Base-by-base conservation (phyloP, 2,113 vertebrate species). In the Pseudorhombus dupliciocellatus region DNA sequence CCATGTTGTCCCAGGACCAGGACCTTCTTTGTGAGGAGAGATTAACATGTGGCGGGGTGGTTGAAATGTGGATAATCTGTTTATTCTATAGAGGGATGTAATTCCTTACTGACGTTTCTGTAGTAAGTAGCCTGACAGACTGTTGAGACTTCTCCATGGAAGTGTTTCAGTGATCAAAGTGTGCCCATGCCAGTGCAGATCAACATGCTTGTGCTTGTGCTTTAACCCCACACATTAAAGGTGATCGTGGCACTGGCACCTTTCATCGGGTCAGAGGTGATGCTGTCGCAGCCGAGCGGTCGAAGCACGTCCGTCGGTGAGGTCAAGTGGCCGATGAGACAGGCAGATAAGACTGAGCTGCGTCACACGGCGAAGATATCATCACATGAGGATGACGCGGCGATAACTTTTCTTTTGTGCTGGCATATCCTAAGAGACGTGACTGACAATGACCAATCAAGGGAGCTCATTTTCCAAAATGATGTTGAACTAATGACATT, bases 401-500 rank as follows among this genome's bases (percentile, higher is more conserved):
- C 4, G 34, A 37, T 37, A 37, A 37, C 34, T 37, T 12, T 37
- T 11, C 34, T 37, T 37, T 37, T 37, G 2, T 4, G 12, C 11
- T 37, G 34, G 4, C 12, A 12, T 37, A 37, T 37, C 12, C 10
- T 4, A 51, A 42, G 2, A 15, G 40, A 62, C 42, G 22, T 15
- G 50, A 46, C 66, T 50, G 28, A 70, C 54, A 77, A 63, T 68
- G 28, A 68, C 34, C 61, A 60, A 61, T 70, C 50, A 64, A 59
- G 58, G 61, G 68, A 84, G 54, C 81, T 82, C 80, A 83, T 84
- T 84, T 66, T 69, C 80, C 86, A 79, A 88, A 90, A 83, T 90
- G 88, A 83, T 89, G 84, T 87, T 92, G 91, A 80, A 70, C 83
- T 91, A 88, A 93, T 90, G 84, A 89, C 86, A 91, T 91, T 88